phyloP scores from a whole-genome alignment of 2,113 vertebrate species.

The Bujurquina vittata region DNA sequence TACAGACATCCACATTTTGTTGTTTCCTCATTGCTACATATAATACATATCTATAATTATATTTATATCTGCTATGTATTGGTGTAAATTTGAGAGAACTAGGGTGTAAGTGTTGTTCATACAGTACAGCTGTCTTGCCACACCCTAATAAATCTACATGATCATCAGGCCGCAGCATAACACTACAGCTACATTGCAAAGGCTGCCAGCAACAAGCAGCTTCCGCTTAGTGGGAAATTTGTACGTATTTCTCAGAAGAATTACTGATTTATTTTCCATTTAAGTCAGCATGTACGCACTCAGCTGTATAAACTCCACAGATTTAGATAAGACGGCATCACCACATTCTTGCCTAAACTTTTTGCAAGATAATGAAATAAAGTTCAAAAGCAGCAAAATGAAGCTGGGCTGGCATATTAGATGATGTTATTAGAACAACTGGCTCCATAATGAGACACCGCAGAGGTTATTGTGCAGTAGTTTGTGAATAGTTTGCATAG shows the following conservation, averaged over 20 bases:
- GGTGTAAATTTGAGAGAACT: not conserved
- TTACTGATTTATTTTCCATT: not conserved
- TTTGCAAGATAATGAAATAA: not conserved
- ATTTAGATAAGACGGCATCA: constrained; percentile 9
- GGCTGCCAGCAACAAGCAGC: not conserved
- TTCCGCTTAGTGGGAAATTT: not conserved
- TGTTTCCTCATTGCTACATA: not conserved
- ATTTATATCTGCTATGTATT: not conserved
- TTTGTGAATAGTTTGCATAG: not conserved
- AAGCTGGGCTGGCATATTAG: not conserved
- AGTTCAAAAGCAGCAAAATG: not conserved
- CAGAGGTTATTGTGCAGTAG: not conserved
- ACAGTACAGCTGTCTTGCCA: not conserved
- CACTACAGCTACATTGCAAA: not conserved
- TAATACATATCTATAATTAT: not conserved
- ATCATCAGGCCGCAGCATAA: not conserved
- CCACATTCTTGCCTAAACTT: not conserved
- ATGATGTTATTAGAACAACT: not conserved
- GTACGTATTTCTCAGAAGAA: constrained; percentile 1
- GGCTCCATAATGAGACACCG: not conserved
- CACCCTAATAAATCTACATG: constrained; percentile 2
- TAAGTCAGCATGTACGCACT: not conserved
- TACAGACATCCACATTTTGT: not conserved
- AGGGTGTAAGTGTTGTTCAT: not conserved
- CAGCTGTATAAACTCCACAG: not conserved